Evolutionary conservation across 2,113 vertebrate genomes (phyloP).

Genomic region (Neodon shergylaensis): DNA sequence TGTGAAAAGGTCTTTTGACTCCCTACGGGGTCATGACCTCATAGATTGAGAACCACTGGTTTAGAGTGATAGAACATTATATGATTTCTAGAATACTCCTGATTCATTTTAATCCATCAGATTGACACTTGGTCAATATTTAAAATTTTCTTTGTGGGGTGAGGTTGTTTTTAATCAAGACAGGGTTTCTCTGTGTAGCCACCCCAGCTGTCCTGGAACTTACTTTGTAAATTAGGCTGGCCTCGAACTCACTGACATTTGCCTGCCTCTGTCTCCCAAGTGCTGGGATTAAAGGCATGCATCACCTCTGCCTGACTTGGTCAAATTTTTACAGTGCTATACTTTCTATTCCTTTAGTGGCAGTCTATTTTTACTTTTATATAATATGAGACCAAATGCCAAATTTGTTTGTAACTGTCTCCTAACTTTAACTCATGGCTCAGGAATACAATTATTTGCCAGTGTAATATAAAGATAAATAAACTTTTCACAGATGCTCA

Average conservation of each 20-base stretch:
- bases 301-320: background rate
- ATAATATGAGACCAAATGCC: background rate
- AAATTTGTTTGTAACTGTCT: background rate
- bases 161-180: too few species aligned
- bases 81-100: background rate
- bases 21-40: background rate
- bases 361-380: background rate
- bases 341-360: background rate
- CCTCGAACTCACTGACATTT: too few species aligned
- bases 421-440: background rate
- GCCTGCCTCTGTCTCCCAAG: too few species aligned
- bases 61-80: background rate
- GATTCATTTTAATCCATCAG: background rate
- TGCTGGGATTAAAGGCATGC: too few species aligned
- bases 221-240: too few species aligned
- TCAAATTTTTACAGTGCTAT: background rate
- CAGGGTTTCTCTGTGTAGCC: too few species aligned
- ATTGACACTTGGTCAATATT: background rate
- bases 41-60: background rate
- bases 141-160: too few species aligned
- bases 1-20: background rate
- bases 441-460: background rate
- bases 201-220: too few species aligned
- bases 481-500: constrained; percentile 7
- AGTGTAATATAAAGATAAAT: constrained; percentile 4